Base-by-base conservation (phyloP, 2,113 vertebrate genomes). In the Azemiops feae region DNA sequence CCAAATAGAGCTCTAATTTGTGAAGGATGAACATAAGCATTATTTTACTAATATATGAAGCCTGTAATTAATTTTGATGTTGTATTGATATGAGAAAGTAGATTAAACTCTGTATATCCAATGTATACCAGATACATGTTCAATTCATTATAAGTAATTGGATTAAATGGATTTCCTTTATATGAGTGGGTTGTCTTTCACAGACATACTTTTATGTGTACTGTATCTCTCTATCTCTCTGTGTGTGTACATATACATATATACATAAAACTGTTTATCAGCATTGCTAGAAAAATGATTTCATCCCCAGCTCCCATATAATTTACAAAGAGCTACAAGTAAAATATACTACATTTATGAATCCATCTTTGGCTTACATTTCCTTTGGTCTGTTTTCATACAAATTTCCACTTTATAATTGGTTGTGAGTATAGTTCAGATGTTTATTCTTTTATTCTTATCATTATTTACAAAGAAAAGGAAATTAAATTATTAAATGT, bases 401-500 rank as follows among this genome's bases (percentile, higher is more conserved):
- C 60, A 43, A 92, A 18, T 69, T 94, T 95, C 93, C 54, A 60
- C 14, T 93, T 95, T 86, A 11, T 20, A 92, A 93, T 96, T 91
- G 87, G 85, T 39, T 64, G 30, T 91, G 0, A 53, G 20, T 20
- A 89, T 7, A 55, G 1, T 89, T 91, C 25, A 92, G 2, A 8
- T 74, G 54, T 0, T 89, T 52, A 93, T 39, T 95, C 95, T 95
- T 89, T 93, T 95, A 74, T 85, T 95, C 1, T 81, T 94, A 94
- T 86, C 92, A 88, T 50, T 85, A 6, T 89, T 81, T 91, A 18
- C 55, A 95, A 25, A 16, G 45, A 10, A 95, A 94, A 20, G 4
- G 34, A 1, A 92, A 87, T 2, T 91, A 90, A 2, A 5, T 93
- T 58, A 91, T 95, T 91, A 9, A 10, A 90, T 55, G 1, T 43